Percentiles rank a stretch among this genome's conserved stretches.
Conservation (phyloP, 64 coral and sea anemone genomes). For the Pocillopora damicornis region DNA sequence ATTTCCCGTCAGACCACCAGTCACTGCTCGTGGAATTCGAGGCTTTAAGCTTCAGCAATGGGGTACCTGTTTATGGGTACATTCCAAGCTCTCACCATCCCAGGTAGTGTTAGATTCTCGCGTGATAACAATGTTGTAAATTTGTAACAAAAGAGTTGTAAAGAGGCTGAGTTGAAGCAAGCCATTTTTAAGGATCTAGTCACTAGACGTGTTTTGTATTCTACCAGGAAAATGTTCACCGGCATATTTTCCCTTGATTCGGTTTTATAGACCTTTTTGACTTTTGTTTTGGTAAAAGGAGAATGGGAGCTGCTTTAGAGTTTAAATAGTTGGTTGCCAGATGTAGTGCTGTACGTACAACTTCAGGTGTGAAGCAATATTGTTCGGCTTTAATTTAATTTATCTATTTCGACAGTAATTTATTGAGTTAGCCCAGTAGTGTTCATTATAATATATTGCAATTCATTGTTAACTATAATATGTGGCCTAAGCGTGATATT, state of each 20-base stretch:
- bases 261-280: conserved; percentile 8
- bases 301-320: neutral
- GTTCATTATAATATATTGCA: too few species aligned
- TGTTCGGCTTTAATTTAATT: too few species aligned
- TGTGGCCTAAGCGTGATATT: too few species aligned
- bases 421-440: too few species aligned
- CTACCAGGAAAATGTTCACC: neutral
- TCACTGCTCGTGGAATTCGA: conserved; percentile 97
- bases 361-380: neutral
- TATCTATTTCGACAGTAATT: too few species aligned
- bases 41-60: conserved; percentile 57
- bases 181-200: conserved; percentile 34
- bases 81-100: conserved; percentile 48
- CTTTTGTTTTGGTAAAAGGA: neutral
- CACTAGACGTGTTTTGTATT: conserved; percentile 33
- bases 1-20: conserved; percentile 98
- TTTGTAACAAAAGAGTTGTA: conserved; percentile 60
- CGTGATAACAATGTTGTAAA: conserved; percentile 37
- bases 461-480: too few species aligned
- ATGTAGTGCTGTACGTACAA: neutral
- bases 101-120: conserved; percentile 46
- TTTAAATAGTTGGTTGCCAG: neutral
- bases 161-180: conserved; percentile 34
- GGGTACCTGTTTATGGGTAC: conserved; percentile 53
- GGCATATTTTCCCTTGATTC: conserved; percentile 6